phyloP scores from a whole-genome alignment of 2,888 invertebrate species.

The Ceraclea dissimilis region DNA sequence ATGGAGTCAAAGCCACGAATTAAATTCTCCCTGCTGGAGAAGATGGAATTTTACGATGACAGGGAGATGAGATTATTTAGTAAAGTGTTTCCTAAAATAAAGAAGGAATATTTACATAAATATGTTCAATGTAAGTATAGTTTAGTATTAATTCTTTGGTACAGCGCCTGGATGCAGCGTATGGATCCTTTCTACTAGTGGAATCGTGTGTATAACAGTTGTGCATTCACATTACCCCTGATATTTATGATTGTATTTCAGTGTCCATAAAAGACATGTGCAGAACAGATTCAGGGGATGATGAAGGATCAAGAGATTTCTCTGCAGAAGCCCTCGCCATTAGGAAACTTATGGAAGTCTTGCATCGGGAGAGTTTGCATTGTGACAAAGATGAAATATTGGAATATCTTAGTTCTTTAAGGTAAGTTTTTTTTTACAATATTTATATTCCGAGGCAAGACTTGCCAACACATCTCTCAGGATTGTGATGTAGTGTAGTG shows the following conservation, averaged over 20 bases:
- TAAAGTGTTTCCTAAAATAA: conserved; percentile 13
- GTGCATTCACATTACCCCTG: neutral
- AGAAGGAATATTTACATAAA: conserved; percentile 1
- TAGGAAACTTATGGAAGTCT: neutral
- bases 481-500: too few relatives aligned
- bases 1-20: conserved; percentile 12
- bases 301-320: neutral
- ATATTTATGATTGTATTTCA: too few relatives aligned
- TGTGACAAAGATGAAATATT: conserved; percentile 11
- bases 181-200: neutral
- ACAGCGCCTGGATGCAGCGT: neutral
- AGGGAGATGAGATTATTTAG: conserved; percentile 10
- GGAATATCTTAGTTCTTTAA: conserved; percentile 12
- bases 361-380: conserved; percentile 10
- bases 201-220: neutral
- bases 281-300: neutral
- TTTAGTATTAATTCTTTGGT: neutral
- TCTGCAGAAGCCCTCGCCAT: neutral
- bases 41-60: conserved; percentile 18
- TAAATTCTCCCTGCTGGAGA: conserved; percentile 16
- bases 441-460: neutral
- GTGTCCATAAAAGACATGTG: neutral
- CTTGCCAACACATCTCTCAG: too few relatives aligned
- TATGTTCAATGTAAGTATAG: conserved; percentile 10
- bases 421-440: neutral